Percentiles rank a stretch among this genome's conserved stretches.
Evolutionary conservation across 2,888 invertebrate genomes (phyloP).

Genomic region (Callosobruchus maculatus): DNA sequence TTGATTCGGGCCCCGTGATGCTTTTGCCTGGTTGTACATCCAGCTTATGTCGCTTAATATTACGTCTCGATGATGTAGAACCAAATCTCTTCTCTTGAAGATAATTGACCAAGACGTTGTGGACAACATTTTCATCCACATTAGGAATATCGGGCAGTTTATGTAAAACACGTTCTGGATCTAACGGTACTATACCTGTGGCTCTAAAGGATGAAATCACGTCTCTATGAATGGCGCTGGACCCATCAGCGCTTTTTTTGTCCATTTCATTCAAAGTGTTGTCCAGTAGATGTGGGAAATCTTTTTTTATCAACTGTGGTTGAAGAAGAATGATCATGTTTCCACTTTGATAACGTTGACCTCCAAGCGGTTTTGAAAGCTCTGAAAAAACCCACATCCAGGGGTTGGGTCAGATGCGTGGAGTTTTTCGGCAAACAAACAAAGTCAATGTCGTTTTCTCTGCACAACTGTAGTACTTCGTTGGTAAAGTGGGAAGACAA

Average conservation of each 20-base stretch:
- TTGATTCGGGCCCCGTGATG: neutral
- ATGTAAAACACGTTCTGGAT: constrained; percentile 14
- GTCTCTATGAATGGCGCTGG: constrained; percentile 10
- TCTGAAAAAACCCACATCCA: constrained; percentile 31
- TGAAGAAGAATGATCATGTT: constrained; percentile 5
- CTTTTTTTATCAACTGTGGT: constrained; percentile 15
- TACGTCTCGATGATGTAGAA: neutral
- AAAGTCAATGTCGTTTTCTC: constrained; percentile 36
- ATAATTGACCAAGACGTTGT: neutral
- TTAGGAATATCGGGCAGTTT: neutral
- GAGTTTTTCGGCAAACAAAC: constrained; percentile 33
- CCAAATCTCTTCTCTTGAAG: neutral
- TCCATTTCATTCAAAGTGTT: constrained; percentile 13
- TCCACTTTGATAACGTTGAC: constrained; percentile 19
- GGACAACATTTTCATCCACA: neutral
- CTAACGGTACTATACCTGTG: constrained; percentile 10
- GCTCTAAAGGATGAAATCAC: constrained; percentile 14
- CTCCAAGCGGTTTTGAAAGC: constrained; percentile 13
- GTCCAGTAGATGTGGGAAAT: constrained; percentile 17
- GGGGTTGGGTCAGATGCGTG: constrained; percentile 32
- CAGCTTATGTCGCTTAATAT: neutral
- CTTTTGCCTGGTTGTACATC: neutral
- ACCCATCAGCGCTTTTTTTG: neutral
- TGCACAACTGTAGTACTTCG: constrained; percentile 11
- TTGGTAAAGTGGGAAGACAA: constrained; percentile 9